Evolutionary conservation across 1,140 invertebrate species (phyloP), one percentile per base, ranked within the genome.

Genomic region (Microplitis mediator): DNA sequence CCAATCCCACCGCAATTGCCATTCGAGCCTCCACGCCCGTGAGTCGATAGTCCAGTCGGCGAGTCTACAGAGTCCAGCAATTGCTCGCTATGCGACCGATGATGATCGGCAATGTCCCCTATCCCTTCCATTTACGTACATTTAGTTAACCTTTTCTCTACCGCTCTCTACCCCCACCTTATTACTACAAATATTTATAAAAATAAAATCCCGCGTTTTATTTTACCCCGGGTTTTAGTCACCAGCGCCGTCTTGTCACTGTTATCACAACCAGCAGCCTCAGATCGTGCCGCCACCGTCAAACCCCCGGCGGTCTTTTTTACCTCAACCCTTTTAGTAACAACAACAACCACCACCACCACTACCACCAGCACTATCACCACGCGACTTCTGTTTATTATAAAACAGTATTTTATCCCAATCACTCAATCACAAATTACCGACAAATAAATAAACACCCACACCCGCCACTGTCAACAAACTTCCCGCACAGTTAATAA

Each of bases 51-150:
- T 82, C 79, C 84, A 82, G 83, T 87, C 69, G 82, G 81, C 73
- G 85, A 87, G 88, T 89, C 88, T 86, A 90, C 89, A 86, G 86
- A 86, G 76, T 87, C 89, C 83, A 81, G 86, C 85, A 84, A 89
- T 81, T 88, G 89, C 84, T 90, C 87, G 82, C 85, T 88, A 81
- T 90, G 88, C 81, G 89, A 84, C 85, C 89, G 89, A 80, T 89
- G 89, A 80, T 89, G 88, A 87, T 91, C 89, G 82, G 90, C 88
- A 86, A 91, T 91, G 80, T 91, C 89, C 82, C 87, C 90, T 84
- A 91, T 89, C 82, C 90, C 90, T 85, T 91, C 90, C 90, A 91
- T 91, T 85, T 85, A 86, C 85, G 82, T 82, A 85, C 85, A 85
- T 85, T 79, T 83, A 86, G 82, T 82, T 82, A 76, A 78, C 74